These are phyloP conservation scores for Ciconia nigra DNA, from an alignment of 2,797 vertebrate genomes.

Conservation along the genomic window DNA sequence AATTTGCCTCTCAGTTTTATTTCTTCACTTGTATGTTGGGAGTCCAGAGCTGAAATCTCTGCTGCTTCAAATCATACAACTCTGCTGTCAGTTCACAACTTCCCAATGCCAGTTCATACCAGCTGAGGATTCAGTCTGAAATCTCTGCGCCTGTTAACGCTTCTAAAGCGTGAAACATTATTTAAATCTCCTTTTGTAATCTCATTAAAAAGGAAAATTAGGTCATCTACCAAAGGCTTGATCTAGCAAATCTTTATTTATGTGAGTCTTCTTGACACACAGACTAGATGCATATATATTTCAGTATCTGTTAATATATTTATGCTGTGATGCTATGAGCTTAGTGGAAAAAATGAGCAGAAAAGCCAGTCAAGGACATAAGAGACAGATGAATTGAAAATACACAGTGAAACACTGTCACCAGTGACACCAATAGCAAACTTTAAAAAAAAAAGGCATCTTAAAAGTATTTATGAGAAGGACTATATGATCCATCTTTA, in stretches of 20 bases:
- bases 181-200: neutral
- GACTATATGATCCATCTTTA: neutral
- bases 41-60: neutral
- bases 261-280: neutral
- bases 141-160: neutral
- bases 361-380: constrained; percentile 17
- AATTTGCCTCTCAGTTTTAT: neutral
- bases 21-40: neutral
- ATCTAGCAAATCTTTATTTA: constrained; percentile 19
- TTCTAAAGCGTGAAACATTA: neutral
- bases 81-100: neutral
- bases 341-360: neutral
- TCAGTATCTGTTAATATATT: constrained; percentile 49
- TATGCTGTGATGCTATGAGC: constrained; percentile 8
- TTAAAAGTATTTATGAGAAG: neutral
- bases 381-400: neutral
- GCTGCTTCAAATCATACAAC: neutral
- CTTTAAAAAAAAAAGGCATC: neutral
- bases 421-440: neutral
- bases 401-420: neutral
- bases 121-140: neutral
- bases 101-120: neutral
- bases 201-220: constrained; percentile 10
- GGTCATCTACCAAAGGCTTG: neutral
- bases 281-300: constrained; percentile 34